Evolutionary conservation across 53 echinoderm and acorn worm genomes (phyloP).

Genomic region (Antedon mediterranea): DNA sequence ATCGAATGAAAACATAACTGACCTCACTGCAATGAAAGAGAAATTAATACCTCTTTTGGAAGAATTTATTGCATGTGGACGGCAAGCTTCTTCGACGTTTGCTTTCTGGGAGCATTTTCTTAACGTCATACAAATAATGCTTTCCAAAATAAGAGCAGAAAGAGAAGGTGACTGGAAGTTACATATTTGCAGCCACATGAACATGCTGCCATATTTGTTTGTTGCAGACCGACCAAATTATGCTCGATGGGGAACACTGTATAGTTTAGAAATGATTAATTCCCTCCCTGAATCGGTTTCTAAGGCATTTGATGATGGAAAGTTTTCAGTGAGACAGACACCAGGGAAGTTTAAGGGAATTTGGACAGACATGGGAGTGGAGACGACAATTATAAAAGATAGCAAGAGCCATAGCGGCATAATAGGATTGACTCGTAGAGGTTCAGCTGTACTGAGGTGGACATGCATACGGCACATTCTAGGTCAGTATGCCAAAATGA

Average conservation of each 20-base stretch:
- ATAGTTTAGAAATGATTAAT: slow-evolving; percentile 2
- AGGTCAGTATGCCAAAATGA: slow-evolving; percentile 2
- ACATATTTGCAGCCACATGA: background rate
- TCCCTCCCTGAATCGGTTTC: background rate
- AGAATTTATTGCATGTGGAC: slow-evolving; percentile 1
- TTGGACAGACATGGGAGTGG: slow-evolving; percentile 21
- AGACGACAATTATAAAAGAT: slow-evolving; percentile 13
- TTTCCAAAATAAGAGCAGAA: slow-evolving; percentile 22
- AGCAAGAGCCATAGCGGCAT: slow-evolving; percentile 17
- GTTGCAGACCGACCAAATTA: slow-evolving; percentile 8
- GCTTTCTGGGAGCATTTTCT: slow-evolving; percentile 14
- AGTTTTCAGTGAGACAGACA: slow-evolving; percentile 14
- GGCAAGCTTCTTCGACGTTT: slow-evolving; percentile 11
- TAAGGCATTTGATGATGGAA: slow-evolving; percentile 11
- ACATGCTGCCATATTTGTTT: slow-evolving; percentile 14
- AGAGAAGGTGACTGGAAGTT: slow-evolving; percentile 17
- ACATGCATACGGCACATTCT: slow-evolving; percentile 11
- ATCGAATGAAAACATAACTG: background rate
- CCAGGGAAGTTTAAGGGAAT: slow-evolving; percentile 20
- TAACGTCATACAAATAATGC: slow-evolving; percentile 14
- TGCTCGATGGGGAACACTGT: slow-evolving; percentile 7
- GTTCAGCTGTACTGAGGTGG: slow-evolving; percentile 18
- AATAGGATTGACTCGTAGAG: slow-evolving; percentile 12
- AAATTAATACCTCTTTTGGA: slow-evolving; percentile 5
- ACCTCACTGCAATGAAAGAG: background rate